Base-by-base conservation (phyloP, 2,888 invertebrate genomes). In the Acrocera orbiculus region DNA sequence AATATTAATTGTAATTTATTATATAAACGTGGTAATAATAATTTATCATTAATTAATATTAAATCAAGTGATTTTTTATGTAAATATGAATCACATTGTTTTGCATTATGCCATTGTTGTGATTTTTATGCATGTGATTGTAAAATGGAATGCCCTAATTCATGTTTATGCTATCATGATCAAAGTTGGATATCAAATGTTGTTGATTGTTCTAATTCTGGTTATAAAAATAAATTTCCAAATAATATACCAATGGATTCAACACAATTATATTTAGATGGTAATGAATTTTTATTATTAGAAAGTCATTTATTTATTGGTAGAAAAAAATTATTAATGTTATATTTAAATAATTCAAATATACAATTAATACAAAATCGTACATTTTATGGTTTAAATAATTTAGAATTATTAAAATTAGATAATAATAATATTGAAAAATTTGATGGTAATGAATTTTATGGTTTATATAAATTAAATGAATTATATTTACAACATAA, bases 71-170 rank as follows among this genome's bases (percentile, higher is more conserved):
- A 89, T 61, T 90, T 90, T 62, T 69, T 90, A 51, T 92, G 90
- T 67, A 77, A 81, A 46, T 92, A 90, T 63, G 80, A 80, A 58
- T 78, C 82, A 30, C 87, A 90, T 57, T 93, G 93, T 65, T 90
- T 89, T 60, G 82, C 89, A 5, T 64, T 87, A 45, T 93, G 93
- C 58, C 85, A 87, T 56, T 93, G 93, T 65, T 93, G 93, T 64
- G 90, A 90, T 61, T 93, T 87, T 60, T 89, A 87, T 61, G 87
- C 87, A 34, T 93, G 93, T 66, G 93, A 93, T 64, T 93, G 93
- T 65, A 86, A 90, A 66, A 90, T 90, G 83, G 86, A 82, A 49
- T 93, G 93, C 56, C 93, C 93, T 32, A 71, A 71, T 39, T 82
- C 86, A 54, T 93, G 93, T 64, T 78, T 81, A 43, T 93, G 93